phyloP scores from a whole-genome alignment of 2,888 invertebrate species.

The Clepsis dumicolana region DNA sequence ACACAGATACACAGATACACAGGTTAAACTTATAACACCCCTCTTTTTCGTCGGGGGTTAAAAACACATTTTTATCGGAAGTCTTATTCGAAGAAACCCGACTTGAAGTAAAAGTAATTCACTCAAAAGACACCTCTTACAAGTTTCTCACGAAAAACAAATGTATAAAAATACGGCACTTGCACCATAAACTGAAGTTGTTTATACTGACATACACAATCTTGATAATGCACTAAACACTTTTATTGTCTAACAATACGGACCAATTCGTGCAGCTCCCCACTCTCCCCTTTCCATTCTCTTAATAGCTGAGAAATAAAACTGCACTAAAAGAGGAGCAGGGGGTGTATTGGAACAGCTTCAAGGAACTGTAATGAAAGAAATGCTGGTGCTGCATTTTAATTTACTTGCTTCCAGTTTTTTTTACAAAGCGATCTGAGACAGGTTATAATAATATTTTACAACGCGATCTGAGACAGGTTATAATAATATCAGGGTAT shows the following conservation, averaged over 20 bases:
- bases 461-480: no score
- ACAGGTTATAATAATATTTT: no score
- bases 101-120: no score
- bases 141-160: no score
- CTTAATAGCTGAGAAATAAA: conserved; percentile 64
- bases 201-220: conserved; percentile 12
- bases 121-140: no score
- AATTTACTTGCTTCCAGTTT: conserved; percentile 15
- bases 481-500: no score
- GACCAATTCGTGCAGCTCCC: conserved; percentile 50
- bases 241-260: conserved; percentile 45
- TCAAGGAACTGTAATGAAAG: conserved; percentile 29
- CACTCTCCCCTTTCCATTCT: conserved; percentile 42
- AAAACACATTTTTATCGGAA: no score
- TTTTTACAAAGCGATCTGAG: background rate
- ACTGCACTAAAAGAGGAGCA: conserved; percentile 57
- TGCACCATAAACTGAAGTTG: background rate
- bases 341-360: conserved; percentile 28
- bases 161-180: background rate
- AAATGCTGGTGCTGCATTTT: conserved; percentile 24
- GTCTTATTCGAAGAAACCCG: no score
- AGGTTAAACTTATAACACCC: no score
- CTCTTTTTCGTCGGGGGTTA: no score
- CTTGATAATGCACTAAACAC: conserved; percentile 34
- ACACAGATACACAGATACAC: no score